Base-by-base conservation (phyloP, 2,113 vertebrate species). In the Heterotis niloticus region DNA sequence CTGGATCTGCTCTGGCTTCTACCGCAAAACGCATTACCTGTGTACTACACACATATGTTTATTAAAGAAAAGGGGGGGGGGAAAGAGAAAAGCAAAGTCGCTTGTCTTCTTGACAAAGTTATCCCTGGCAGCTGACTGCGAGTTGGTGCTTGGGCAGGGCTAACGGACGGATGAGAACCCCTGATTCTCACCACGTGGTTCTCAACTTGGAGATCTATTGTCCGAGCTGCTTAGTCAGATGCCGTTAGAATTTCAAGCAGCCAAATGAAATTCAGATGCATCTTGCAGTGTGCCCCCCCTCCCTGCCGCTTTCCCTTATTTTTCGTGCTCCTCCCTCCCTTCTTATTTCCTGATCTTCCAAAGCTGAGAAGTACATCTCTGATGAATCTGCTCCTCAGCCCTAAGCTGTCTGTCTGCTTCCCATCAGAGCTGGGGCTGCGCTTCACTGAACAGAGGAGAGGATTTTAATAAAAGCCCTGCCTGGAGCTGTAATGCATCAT, bases 381-480 rank as follows among this genome's bases (percentile, higher is more conserved):
- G 92, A 93, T 94, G 90, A 94, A 93, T 94, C 89, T 92, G 89
- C 91, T 93, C 83, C 90, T 92, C 90, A 90, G 91, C 91, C 92
- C 92, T 91, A 92, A 95, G 94, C 93, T 93, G 89, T 89, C 93
- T 94, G 92, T 93, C 94, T 93, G 93, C 93, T 94, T 91, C 91
- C 93, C 92, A 94, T 94, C 93, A 94, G 91, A 92, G 92, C 92
- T 83, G 91, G 92, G 91, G 92, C 93, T 80, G 79, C 92, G 94
- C 92, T 94, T 93, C 92, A 94, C 91, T 93, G 93, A 95, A 89
- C 93, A 94, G 93, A 93, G 93, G 93, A 93, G 92, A 94, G 93
- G 93, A 92, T 94, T 94, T 93, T 94, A 95, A 94, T 94, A 95
- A 92, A 94, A 93, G 91, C 90, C 90, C 87, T 93, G 93, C 93